These are phyloP conservation scores for Spheniscus humboldti DNA, from an alignment of 2,797 vertebrate species.

Conservation along the genomic window DNA sequence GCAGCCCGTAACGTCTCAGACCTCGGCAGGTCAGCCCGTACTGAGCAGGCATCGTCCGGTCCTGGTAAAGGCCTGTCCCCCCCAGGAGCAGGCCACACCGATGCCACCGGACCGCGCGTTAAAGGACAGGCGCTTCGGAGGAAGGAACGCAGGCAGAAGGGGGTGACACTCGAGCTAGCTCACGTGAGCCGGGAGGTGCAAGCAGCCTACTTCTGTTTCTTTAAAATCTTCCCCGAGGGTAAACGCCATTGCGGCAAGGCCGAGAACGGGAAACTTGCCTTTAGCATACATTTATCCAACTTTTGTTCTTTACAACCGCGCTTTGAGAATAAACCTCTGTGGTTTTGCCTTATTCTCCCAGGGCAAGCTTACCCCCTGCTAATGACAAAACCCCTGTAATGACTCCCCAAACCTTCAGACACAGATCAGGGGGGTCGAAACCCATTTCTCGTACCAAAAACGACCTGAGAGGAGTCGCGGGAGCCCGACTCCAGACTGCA, in stretches of 20 bases:
- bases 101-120: accelerated
- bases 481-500: not conserved
- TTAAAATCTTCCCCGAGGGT: not conserved
- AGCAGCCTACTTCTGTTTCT: not conserved
- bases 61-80: not conserved
- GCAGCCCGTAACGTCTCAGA: accelerated
- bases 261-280: not conserved
- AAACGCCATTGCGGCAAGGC: not conserved
- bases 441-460: not conserved
- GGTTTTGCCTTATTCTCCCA: not conserved
- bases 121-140: not conserved
- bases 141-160: not conserved
- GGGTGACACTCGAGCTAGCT: not conserved
- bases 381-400: not conserved
- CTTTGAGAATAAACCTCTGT: not conserved
- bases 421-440: not conserved
- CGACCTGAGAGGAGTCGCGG: accelerated
- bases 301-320: not conserved
- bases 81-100: accelerated
- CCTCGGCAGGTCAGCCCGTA: not conserved
- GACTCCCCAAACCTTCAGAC: not conserved
- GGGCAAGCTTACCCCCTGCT: not conserved
- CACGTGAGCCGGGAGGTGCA: accelerated
- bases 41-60: accelerated
- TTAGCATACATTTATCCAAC: not conserved